These are phyloP conservation scores for Apolygus lucorum DNA, from an alignment of 1,140 invertebrate genomes.

Conservation along the genomic window DNA sequence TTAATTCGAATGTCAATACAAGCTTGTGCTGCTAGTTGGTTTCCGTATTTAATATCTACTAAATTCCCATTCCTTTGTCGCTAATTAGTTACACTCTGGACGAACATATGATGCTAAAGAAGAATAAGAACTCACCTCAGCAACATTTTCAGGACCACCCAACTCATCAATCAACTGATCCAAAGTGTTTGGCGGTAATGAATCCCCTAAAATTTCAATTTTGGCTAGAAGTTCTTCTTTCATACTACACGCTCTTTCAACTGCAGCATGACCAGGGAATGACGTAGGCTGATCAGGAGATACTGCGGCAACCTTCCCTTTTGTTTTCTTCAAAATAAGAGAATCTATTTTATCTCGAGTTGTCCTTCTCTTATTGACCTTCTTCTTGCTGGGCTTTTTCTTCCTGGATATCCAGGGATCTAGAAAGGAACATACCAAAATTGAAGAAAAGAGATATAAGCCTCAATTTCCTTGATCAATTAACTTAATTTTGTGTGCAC, in stretches of 20 bases:
- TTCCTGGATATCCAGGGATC: conserved; percentile 74
- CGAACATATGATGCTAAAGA: no score
- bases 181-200: conserved; percentile 92
- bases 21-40: not conserved
- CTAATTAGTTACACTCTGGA: not conserved
- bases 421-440: no score
- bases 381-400: conserved; percentile 61
- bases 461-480: no score
- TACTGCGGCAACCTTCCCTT: conserved; percentile 14
- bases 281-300: not conserved
- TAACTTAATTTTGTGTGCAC: no score
- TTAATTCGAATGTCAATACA: not conserved
- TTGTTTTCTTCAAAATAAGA: conserved; percentile 26
- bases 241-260: conserved; percentile 80
- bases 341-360: conserved; percentile 63
- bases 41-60: not conserved
- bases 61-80: no score
- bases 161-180: conserved; percentile 98
- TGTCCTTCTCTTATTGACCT: conserved; percentile 52
- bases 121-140: conserved; percentile 58
- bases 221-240: conserved; percentile 81
- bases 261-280: conserved; percentile 49
- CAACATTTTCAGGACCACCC: conserved; percentile 94
- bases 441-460: no score
- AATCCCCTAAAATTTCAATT: conserved; percentile 79